These are phyloP conservation scores for Phocoena phocoena DNA, from an alignment of 2,113 vertebrate genomes.

Conservation along the genomic window DNA sequence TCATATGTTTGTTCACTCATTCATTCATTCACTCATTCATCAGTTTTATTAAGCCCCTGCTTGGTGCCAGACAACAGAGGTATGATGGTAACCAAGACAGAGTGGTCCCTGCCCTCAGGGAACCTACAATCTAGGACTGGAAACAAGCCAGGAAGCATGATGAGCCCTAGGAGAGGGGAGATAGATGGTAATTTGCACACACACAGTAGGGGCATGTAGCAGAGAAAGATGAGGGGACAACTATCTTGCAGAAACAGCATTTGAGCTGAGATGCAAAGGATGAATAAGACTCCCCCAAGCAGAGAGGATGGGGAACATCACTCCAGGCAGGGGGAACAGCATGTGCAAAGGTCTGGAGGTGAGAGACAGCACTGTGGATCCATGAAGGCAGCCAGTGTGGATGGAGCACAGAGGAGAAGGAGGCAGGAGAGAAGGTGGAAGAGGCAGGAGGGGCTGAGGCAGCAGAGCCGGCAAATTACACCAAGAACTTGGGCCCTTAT, in stretches of 20 bases:
- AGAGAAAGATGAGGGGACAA: too few species aligned
- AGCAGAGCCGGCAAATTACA: background rate
- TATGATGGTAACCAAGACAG: background rate
- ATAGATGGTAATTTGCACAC: background rate
- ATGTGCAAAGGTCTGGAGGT: background rate
- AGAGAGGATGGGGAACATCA: background rate
- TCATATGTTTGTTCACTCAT: background rate
- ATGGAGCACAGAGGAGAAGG: too few species aligned
- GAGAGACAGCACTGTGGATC: background rate
- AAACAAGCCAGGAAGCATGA: background rate
- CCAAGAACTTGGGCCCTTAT: rapidly evolving
- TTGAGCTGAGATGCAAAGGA: background rate
- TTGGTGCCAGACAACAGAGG: background rate
- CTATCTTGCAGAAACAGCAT: background rate
- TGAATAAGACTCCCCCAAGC: background rate
- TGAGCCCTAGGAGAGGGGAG: background rate
- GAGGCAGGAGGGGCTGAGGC: background rate
- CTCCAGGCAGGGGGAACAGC: background rate
- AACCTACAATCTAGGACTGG: background rate
- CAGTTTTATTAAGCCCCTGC: background rate
- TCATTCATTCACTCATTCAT: background rate
- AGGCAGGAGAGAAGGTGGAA: background rate
- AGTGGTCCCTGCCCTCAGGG: background rate
- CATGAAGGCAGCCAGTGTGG: background rate
- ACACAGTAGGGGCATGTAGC: background rate